Conservation (phyloP, 2,113 vertebrate species). For the Egretta garzetta region DNA sequence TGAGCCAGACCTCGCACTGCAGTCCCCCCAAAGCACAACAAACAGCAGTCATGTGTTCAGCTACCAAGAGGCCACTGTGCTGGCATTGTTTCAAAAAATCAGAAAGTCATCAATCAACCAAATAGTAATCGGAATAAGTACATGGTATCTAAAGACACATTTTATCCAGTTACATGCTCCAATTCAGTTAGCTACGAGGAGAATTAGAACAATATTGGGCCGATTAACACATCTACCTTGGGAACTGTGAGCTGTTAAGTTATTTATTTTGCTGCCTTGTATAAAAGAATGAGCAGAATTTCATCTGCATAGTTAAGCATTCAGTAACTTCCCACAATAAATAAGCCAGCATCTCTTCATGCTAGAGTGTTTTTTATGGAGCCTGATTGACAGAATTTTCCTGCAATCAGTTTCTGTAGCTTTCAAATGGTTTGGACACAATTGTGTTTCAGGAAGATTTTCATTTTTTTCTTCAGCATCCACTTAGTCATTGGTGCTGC, state of each 20-base stretch:
- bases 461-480: neutral
- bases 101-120: conserved; percentile 81
- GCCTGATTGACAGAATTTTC: conserved; percentile 25
- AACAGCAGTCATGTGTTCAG: conserved; percentile 71
- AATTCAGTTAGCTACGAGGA: conserved; percentile 70
- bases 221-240: conserved; percentile 75
- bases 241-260: conserved; percentile 69
- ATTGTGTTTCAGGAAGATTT: neutral
- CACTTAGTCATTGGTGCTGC: neutral
- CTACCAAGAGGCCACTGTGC: conserved; percentile 64
- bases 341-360: neutral
- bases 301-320: conserved; percentile 71
- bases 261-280: conserved; percentile 73
- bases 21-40: conserved; percentile 79
- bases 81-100: conserved; percentile 82
- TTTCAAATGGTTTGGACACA: conserved; percentile 3
- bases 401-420: conserved; percentile 44
- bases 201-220: conserved; percentile 76
- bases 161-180: conserved; percentile 73
- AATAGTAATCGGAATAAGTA: conserved; percentile 75
- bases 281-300: conserved; percentile 64
- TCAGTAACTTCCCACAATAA: conserved; percentile 48
- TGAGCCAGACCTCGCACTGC: conserved; percentile 88
- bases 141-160: conserved; percentile 72
- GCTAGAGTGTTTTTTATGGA: neutral